Evolutionary conservation across 2,888 invertebrate genomes (phyloP).

Genomic region (Drosophila picticornis): DNA sequence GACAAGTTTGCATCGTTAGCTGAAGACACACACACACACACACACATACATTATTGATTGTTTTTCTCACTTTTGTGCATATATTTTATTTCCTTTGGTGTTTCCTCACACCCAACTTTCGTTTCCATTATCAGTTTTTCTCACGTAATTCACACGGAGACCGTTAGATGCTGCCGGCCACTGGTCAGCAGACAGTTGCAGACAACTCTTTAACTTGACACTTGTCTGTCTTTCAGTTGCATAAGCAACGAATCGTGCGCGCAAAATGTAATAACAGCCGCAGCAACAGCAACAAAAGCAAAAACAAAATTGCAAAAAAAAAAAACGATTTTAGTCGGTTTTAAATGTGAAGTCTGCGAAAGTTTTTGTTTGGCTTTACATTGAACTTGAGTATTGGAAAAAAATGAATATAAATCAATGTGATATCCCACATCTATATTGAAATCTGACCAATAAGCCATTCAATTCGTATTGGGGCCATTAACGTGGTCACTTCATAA

Average conservation of each 20-base stretch:
- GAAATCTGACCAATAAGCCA: slow-evolving; percentile 3
- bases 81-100: slow-evolving; percentile 41
- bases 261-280: slow-evolving; percentile 35
- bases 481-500: slow-evolving; percentile 27
- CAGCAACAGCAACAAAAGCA: slow-evolving; percentile 31
- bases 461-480: slow-evolving; percentile 10
- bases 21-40: slow-evolving; percentile 10
- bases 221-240: slow-evolving; percentile 54
- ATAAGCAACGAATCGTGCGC: slow-evolving; percentile 48
- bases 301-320: slow-evolving; percentile 24
- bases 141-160: slow-evolving; percentile 40
- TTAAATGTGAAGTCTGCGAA: slow-evolving; percentile 36
- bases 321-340: slow-evolving; percentile 12
- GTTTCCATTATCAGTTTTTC: slow-evolving; percentile 68
- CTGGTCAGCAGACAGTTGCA: slow-evolving; percentile 40
- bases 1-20: slow-evolving; percentile 12
- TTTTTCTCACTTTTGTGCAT: slow-evolving; percentile 9
- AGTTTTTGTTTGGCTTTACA: slow-evolving; percentile 49
- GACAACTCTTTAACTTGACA: slow-evolving; percentile 57
- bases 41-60: slow-evolving; percentile 28
- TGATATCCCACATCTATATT: slow-evolving; percentile 11
- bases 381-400: slow-evolving; percentile 40
- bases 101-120: slow-evolving; percentile 58
- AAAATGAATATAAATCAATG: background rate
- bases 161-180: slow-evolving; percentile 20